Base-by-base conservation (phyloP, 2,797 vertebrate species). In the Pangasius sanitwongsei region DNA sequence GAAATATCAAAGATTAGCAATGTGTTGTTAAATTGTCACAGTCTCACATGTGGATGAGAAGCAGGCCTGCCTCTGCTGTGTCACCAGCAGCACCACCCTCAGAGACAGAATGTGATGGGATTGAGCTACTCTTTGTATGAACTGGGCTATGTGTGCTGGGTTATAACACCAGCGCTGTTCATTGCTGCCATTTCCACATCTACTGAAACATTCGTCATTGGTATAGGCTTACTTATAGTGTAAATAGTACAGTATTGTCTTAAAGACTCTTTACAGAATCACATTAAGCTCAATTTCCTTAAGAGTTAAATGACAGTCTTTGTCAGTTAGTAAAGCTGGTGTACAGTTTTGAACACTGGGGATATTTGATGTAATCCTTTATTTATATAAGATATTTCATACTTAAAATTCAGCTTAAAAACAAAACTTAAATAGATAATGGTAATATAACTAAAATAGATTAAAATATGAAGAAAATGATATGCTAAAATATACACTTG, bases 101-200 rank as follows among this genome's bases (percentile, higher is more conserved):
- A 57, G 31, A 31, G 82, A 8, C 25, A n/a, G 44, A 67, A 31
- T 20, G 28, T 84, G 61, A 50, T 48, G 15, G 82, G 41, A 84
- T 37, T 25, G 31, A 65, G 65, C 86, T 77, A 74, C 7, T 59
- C 85, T 67, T 37, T 70, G 87, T 41, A 82, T 72, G 11, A 70
- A 57, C 78, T 57, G 61, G 1, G 74, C 28, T 23, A 20, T 50
- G 85, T 65, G n/a, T 72, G 50, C 31, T 77, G 61, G 86, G 53
- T 80, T 81, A 87, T 23, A 80, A 55, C 44, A 28, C 61, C 55
- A 59, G 7, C 34, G 70, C 41, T 48, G 50, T 61, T 28, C 53
- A 16, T 53, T 77, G 69, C 72, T 77, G 57, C 55, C 3, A 61
- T 44, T 57, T 77, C 57, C 23, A 63, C 55, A 31, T n/a, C n/a